Evolutionary conservation across 1,140 invertebrate species (phyloP).

Genomic region (Philaenus spumarius): DNA sequence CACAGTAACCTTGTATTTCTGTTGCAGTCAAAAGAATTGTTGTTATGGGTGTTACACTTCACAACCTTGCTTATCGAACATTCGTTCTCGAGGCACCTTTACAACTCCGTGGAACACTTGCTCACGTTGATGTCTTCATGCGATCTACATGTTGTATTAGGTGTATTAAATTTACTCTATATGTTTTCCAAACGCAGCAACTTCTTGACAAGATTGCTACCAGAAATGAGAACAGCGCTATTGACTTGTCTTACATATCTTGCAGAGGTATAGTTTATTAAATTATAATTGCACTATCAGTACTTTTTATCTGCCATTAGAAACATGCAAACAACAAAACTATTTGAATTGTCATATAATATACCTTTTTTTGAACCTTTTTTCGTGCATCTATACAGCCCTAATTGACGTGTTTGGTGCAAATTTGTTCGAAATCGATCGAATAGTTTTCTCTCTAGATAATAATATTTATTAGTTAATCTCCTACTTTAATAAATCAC

Average conservation of each 20-base stretch:
- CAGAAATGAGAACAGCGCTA: constrained; percentile 65
- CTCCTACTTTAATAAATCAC: too few relatives aligned
- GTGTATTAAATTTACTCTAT: constrained; percentile 79
- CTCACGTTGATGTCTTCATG: constrained; percentile 74
- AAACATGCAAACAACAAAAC: too few relatives aligned
- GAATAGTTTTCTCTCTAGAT: too few relatives aligned
- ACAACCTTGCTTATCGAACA: constrained; percentile 84
- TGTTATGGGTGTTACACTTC: constrained; percentile 74
- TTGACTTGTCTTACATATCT: constrained; percentile 70
- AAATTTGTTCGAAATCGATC: too few relatives aligned
- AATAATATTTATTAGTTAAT: too few relatives aligned
- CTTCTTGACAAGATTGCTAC: constrained; percentile 73
- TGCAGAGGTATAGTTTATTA: constrained; percentile 68
- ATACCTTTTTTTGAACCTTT: too few relatives aligned
- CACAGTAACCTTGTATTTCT: constrained; percentile 20
- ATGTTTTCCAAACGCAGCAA: constrained; percentile 91
- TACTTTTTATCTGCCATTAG: too few relatives aligned
- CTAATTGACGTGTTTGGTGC: too few relatives aligned
- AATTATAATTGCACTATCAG: too few relatives aligned
- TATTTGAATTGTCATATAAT: too few relatives aligned
- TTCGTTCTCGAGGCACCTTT: constrained; percentile 83
- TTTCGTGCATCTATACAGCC: too few relatives aligned
- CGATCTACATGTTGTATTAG: constrained; percentile 82
- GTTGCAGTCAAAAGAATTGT: constrained; percentile 62
- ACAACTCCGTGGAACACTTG: constrained; percentile 87